phyloP scores from a whole-genome alignment of 2,113 vertebrate genomes.

The Cynoglossus semilaevis region DNA sequence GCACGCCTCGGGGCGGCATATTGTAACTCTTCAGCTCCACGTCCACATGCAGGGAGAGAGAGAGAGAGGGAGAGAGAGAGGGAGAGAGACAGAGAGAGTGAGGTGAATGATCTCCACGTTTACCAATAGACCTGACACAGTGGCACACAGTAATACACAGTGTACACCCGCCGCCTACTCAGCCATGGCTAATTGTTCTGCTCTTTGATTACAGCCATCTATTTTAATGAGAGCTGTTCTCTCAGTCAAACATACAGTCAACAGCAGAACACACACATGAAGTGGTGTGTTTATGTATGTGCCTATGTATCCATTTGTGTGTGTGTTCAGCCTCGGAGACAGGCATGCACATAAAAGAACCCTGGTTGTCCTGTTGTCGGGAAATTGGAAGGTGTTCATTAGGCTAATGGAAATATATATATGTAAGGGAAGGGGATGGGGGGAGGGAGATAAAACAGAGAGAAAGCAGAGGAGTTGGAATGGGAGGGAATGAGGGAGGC shows the following conservation, averaged over 20 bases:
- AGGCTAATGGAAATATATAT: slow-evolving; percentile 70
- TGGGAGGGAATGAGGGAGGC: slow-evolving; percentile 12
- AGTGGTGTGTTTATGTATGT: not conserved
- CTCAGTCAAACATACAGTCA: slow-evolving; percentile 42
- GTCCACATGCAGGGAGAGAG: slow-evolving; percentile 42
- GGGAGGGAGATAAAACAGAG: slow-evolving; percentile 20
- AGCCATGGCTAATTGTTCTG: slow-evolving; percentile 71
- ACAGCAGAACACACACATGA: slow-evolving; percentile 19
- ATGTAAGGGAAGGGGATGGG: slow-evolving; percentile 58
- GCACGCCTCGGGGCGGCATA: slow-evolving; percentile 32
- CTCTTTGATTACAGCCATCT: slow-evolving; percentile 76
- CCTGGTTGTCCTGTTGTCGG: slow-evolving; percentile 54
- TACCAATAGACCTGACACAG: slow-evolving; percentile 60
- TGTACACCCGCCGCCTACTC: slow-evolving; percentile 57
- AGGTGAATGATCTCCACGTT: slow-evolving; percentile 54
- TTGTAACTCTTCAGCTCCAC: slow-evolving; percentile 36
- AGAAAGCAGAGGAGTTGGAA: slow-evolving; percentile 29
- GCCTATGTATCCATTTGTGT: no score
- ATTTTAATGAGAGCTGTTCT: slow-evolving; percentile 76
- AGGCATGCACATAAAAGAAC: slow-evolving; percentile 17
- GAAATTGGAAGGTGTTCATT: slow-evolving; percentile 75
- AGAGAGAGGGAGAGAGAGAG: no score
- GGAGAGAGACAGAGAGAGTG: not conserved
- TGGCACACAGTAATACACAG: slow-evolving; percentile 39
- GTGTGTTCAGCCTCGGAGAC: not conserved